phyloP scores from a whole-genome alignment of 2,888 invertebrate genomes.

The Leptopilina syphax region DNA sequence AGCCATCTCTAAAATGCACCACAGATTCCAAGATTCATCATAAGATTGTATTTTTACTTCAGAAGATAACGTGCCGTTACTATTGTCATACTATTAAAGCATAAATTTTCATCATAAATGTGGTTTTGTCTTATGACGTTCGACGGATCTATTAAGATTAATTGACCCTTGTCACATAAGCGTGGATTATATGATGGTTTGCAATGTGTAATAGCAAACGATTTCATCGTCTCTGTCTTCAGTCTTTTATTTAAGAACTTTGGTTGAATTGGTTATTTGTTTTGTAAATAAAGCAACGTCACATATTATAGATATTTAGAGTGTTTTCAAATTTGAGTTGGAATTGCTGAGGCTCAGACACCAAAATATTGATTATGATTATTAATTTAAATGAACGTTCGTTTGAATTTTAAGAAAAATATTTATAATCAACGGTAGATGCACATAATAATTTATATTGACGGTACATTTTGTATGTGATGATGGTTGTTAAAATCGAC shows the following conservation, averaged over 20 bases:
- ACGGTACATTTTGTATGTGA: too few species aligned
- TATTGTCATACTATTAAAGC: neutral
- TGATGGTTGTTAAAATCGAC: too few species aligned
- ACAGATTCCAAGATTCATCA: neutral
- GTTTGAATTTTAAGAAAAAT: too few species aligned
- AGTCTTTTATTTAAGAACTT: neutral
- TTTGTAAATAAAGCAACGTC: too few species aligned
- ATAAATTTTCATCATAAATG: constrained; percentile 41
- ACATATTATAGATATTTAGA: too few species aligned
- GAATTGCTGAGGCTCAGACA: too few species aligned
- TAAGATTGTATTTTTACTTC: neutral
- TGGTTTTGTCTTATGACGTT: constrained; percentile 45
- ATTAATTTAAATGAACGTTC: too few species aligned
- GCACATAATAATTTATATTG: too few species aligned
- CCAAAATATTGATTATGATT: too few species aligned
- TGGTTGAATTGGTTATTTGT: too few species aligned
- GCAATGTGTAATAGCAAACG: constrained; percentile 29
- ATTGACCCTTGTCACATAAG: constrained; percentile 45
- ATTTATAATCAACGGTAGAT: too few species aligned
- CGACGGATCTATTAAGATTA: constrained; percentile 53
- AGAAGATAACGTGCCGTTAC: neutral
- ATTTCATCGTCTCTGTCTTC: neutral
- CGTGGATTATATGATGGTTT: constrained; percentile 19
- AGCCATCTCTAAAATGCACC: neutral
- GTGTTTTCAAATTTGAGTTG: too few species aligned